Percentiles rank a stretch among this genome's conserved stretches.
Evolutionary conservation across 2,797 vertebrate genomes (phyloP).

Genomic region (Epinephelus coioides): DNA sequence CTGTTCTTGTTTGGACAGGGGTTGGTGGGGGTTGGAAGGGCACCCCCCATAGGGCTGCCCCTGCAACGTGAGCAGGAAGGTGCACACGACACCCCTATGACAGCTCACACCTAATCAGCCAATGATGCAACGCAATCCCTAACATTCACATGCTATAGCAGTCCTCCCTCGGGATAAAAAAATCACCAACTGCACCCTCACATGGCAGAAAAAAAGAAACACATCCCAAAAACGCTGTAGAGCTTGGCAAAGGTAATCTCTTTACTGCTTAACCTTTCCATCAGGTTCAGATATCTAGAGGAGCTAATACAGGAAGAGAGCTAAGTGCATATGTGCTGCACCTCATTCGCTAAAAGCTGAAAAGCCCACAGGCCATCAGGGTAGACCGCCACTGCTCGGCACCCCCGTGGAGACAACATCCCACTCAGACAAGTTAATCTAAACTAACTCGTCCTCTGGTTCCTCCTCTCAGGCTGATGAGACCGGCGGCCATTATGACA

Average conservation of each 20-base stretch:
- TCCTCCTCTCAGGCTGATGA: slow-evolving; percentile 47
- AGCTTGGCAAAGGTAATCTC: slow-evolving; percentile 39
- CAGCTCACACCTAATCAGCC: slow-evolving; percentile 81
- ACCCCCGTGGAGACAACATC: slow-evolving; percentile 26
- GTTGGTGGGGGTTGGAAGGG: slow-evolving; percentile 60
- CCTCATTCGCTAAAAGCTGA: slow-evolving; percentile 1
- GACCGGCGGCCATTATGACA: slow-evolving; percentile 63
- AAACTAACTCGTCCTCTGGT: slow-evolving; percentile 24
- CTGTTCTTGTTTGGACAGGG: slow-evolving; percentile 78
- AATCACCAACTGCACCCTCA: slow-evolving; percentile 13
- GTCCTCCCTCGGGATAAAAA: slow-evolving; percentile 5
- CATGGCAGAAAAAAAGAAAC: slow-evolving; percentile 20
- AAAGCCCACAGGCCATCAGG: slow-evolving; percentile 22
- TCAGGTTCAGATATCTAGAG: slow-evolving; percentile 36
- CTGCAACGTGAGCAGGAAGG: slow-evolving; percentile 84
- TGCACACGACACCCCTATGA: slow-evolving; percentile 81
- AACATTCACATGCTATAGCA: slow-evolving; percentile 69
- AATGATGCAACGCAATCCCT: slow-evolving; percentile 80
- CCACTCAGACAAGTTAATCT: slow-evolving; percentile 41
- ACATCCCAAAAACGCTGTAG: slow-evolving; percentile 11
- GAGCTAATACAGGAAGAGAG: not conserved
- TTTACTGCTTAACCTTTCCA: slow-evolving; percentile 39
- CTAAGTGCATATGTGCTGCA: not conserved
- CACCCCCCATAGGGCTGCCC: slow-evolving; percentile 81
- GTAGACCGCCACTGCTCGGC: not conserved